Conservation (phyloP, 2,113 vertebrate species). For the Phodopus roborovskii region DNA sequence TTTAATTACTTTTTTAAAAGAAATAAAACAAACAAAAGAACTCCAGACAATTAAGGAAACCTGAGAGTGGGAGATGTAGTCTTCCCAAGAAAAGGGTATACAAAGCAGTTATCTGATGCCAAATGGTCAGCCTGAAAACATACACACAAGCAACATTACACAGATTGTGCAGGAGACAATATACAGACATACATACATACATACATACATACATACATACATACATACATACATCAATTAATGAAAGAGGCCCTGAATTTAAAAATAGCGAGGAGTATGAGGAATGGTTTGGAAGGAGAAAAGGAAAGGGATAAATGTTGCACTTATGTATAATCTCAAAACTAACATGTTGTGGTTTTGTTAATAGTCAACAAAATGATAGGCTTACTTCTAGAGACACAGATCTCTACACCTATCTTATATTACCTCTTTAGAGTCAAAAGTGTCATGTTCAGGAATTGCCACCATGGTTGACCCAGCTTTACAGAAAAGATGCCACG, state of each 20-base stretch:
- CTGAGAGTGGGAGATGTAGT: background rate
- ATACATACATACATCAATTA: background rate
- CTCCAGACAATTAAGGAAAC: background rate
- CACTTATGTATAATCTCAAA: background rate
- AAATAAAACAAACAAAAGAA: background rate
- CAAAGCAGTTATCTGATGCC: background rate
- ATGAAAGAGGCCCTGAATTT: background rate
- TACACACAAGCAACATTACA: background rate
- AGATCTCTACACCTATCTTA: background rate
- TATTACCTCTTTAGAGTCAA: constrained; percentile 86
- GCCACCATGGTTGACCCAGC: constrained; percentile 85
- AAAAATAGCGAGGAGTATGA: background rate
- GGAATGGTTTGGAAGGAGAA: background rate
- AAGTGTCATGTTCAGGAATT: constrained; percentile 88
- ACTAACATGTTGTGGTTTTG: background rate
- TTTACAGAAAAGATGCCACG: constrained; percentile 77
- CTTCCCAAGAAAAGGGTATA: background rate
- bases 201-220: too few relatives aligned
- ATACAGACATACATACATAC: too few relatives aligned
- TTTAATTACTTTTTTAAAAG: too few relatives aligned
- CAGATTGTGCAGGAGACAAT: background rate
- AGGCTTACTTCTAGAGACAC: background rate
- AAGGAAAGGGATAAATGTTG: background rate
- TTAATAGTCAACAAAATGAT: background rate
- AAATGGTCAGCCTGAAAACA: background rate